Percentiles rank a stretch among this genome's conserved stretches.
phyloP scores from a whole-genome alignment of 2,888 invertebrate species.

The Galeruca laticollis region DNA sequence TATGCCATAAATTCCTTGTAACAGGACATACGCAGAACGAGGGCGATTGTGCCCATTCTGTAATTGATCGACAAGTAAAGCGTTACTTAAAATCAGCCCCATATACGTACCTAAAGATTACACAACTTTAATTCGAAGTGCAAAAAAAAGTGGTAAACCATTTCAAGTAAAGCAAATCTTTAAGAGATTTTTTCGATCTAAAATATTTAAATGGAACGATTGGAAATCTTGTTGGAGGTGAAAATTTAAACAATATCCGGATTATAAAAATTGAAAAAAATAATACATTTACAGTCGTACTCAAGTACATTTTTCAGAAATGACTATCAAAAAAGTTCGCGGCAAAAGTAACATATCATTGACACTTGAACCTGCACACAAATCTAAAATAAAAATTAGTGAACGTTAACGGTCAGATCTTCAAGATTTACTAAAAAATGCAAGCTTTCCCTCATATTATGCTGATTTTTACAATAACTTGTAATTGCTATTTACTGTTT shows the following conservation, averaged over 20 bases:
- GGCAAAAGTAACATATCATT: too few species aligned
- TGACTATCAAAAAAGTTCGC: neutral
- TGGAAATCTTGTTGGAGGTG: neutral
- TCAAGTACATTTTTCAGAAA: neutral
- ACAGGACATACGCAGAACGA: neutral
- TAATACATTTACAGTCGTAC: neutral
- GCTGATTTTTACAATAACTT: slow-evolving; percentile 18
- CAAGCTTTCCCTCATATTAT: slow-evolving; percentile 20
- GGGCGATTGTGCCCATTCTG: neutral
- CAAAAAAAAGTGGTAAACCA: neutral
- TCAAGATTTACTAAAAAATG: slow-evolving; percentile 18
- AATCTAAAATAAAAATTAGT: slow-evolving; percentile 3
- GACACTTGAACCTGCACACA: too few species aligned
- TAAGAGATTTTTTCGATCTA: neutral
- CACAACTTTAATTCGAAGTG: neutral
- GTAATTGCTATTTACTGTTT: slow-evolving; percentile 9
- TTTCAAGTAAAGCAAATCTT: neutral
- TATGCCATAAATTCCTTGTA: neutral
- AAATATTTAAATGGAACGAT: neutral
- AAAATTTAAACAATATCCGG: neutral
- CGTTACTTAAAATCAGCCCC: neutral
- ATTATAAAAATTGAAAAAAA: neutral
- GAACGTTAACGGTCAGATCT: slow-evolving; percentile 13
- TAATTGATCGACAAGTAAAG: neutral
- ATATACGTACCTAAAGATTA: neutral